A percentile compares a stretch with the other conserved stretches of the same genome.
Conservation (phyloP, 2,888 invertebrate species). For the Thecophora atra region DNA sequence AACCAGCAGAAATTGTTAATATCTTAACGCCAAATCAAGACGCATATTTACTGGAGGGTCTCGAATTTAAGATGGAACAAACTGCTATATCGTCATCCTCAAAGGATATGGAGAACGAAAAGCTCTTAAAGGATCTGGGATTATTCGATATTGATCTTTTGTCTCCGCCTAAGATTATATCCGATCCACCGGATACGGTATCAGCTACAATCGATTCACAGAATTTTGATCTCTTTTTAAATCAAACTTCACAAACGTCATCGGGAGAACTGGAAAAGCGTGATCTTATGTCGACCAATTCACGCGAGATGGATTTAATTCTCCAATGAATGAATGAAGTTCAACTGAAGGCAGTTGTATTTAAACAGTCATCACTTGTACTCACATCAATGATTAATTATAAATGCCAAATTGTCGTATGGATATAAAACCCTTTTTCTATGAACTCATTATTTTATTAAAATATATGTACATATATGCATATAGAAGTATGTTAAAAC, state of each 20-base stretch:
- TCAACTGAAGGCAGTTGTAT: too few species aligned
- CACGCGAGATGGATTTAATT: conserved; percentile 57
- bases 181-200: conserved; percentile 50
- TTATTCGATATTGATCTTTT: conserved; percentile 68
- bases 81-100: conserved; percentile 5
- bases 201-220: conserved; percentile 50
- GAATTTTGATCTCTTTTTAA: conserved; percentile 59
- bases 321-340: conserved; percentile 56
- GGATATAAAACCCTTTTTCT: too few species aligned
- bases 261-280: conserved; percentile 52
- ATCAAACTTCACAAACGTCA: conserved; percentile 51
- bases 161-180: conserved; percentile 52
- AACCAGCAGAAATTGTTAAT: conserved; percentile 56
- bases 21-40: conserved; percentile 44
- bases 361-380: background rate
- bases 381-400: too few species aligned
- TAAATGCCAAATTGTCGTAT: too few species aligned
- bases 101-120: too few species aligned
- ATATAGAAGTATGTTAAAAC: too few species aligned
- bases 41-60: conserved; percentile 10
- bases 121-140: conserved; percentile 70
- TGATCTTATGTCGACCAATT: conserved; percentile 58
- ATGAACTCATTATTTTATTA: too few species aligned
- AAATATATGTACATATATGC: too few species aligned
- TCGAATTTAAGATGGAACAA: conserved; percentile 36